Evolutionary conservation across 2,797 vertebrate genomes (phyloP).

Genomic region (Lagorchestes hirsutus): DNA sequence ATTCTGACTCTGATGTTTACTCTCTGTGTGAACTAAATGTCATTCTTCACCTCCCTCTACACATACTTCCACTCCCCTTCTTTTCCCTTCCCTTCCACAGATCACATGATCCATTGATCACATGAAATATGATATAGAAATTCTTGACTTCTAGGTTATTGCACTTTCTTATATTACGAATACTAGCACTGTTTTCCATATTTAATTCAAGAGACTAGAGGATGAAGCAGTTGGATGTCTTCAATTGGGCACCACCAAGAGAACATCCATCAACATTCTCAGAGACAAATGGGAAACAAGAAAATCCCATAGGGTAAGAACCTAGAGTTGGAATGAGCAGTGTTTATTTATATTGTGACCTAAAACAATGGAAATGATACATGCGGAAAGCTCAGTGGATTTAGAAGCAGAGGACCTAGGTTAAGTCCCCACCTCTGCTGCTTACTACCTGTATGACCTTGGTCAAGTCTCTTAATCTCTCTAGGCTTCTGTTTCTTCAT

Average conservation of each 20-base stretch:
- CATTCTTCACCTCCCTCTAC: background rate
- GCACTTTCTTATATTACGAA: background rate
- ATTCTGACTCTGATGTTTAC: background rate
- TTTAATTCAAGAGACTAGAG: background rate
- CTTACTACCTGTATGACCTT: background rate
- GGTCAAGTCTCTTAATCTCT: background rate
- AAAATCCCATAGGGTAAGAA: background rate
- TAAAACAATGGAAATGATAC: background rate
- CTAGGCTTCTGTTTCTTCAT: background rate
- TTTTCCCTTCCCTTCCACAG: background rate
- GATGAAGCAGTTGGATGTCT: background rate
- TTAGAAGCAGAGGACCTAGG: background rate
- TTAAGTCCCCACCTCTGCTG: fast-evolving
- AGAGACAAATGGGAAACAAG: background rate
- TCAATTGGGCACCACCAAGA: background rate
- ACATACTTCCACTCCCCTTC: background rate
- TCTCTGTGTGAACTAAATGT: background rate
- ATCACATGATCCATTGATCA: background rate
- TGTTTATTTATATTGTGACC: background rate
- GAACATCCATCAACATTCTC: background rate
- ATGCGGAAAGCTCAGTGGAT: background rate
- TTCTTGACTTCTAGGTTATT: background rate
- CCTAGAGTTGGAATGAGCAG: background rate
- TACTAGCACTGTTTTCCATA: background rate
- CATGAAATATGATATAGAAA: background rate